Percentiles rank a stretch among this genome's conserved stretches.
phyloP scores from a whole-genome alignment of 2,113 vertebrate species.

The Peromyscus polionotus region DNA sequence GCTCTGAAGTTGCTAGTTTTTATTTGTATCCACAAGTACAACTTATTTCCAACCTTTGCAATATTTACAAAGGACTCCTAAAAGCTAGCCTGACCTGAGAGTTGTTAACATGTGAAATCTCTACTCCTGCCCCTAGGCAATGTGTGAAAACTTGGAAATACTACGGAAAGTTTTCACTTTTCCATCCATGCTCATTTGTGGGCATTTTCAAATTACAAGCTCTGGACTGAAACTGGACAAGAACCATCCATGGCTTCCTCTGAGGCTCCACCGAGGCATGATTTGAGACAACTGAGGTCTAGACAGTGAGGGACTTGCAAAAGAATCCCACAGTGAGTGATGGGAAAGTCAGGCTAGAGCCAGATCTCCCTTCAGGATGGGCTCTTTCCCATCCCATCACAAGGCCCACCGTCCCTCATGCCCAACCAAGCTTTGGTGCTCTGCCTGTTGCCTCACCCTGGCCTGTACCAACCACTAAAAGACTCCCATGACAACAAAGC shows the following conservation, averaged over 20 bases:
- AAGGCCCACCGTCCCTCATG: too few relatives aligned
- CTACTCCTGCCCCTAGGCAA: too few relatives aligned
- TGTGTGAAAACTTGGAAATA: background rate
- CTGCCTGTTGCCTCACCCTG: background rate
- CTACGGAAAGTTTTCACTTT: background rate
- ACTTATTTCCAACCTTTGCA: background rate
- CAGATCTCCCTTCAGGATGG: background rate
- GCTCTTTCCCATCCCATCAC: background rate
- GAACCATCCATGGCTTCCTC: background rate
- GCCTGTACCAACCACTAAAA: rapidly evolving
- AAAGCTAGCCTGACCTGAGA: background rate
- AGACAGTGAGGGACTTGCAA: background rate
- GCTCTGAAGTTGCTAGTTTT: background rate
- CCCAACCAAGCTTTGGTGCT: background rate
- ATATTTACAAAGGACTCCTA: conserved; percentile 21
- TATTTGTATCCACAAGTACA: background rate
- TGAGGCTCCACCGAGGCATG: background rate
- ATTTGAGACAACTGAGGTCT: rapidly evolving
- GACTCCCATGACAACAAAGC: background rate
- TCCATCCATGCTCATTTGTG: background rate
- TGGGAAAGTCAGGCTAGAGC: background rate
- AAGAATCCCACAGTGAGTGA: background rate
- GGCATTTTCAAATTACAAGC: background rate
- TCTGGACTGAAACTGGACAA: background rate
- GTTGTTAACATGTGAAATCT: background rate